Evolutionary conservation across 2,113 vertebrate species (phyloP).

Genomic region (Antigone vipio): DNA sequence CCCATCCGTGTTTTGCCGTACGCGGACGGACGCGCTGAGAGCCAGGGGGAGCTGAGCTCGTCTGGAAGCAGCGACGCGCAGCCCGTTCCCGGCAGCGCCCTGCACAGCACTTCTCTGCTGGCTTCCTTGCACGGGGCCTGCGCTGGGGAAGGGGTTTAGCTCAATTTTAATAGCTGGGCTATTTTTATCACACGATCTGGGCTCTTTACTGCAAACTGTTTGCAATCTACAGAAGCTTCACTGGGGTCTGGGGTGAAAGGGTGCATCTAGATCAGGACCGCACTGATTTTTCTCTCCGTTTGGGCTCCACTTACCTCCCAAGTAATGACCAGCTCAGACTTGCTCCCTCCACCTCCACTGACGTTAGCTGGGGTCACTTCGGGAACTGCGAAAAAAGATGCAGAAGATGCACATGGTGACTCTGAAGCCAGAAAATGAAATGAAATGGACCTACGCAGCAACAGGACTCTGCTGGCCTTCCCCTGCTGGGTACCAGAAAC

Average conservation of each 20-base stretch:
- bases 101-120: not conserved
- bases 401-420: not conserved
- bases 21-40: not conserved
- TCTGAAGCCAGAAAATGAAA: not conserved
- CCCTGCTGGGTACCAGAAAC: not conserved
- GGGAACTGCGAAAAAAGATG: slow-evolving; percentile 79
- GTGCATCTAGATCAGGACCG: not conserved
- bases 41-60: not conserved
- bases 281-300: not conserved
- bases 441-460: not conserved
- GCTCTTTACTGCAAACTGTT: not conserved
- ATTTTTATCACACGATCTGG: not conserved
- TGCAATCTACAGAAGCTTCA: not conserved
- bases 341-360: slow-evolving; percentile 95
- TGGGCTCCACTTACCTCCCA: slow-evolving; percentile 88
- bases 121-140: not conserved
- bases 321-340: slow-evolving; percentile 95
- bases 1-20: accelerated
- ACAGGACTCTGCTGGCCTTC: not conserved
- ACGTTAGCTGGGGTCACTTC: slow-evolving; percentile 95
- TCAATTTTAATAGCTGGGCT: not conserved
- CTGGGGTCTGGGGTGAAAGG: not conserved
- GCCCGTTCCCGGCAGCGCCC: too few species aligned
- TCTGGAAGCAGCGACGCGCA: accelerated
- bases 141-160: too few species aligned